Conservation (phyloP, 2,888 invertebrate genomes). For the Pterobdella sp. region DNA sequence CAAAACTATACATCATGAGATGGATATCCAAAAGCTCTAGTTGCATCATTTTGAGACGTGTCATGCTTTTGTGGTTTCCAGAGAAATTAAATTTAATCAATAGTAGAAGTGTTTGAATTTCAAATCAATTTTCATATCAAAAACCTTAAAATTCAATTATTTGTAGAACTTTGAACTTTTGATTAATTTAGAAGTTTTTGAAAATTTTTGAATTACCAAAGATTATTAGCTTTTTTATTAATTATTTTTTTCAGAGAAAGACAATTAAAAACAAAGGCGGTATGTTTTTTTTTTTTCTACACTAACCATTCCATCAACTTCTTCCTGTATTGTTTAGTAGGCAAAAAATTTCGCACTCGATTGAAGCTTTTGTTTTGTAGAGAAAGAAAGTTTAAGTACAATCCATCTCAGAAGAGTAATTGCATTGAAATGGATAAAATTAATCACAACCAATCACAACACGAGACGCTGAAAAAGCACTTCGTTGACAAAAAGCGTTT, state of each 20-base stretch:
- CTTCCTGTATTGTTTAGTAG: conserved; percentile 35
- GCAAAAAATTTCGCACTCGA: conserved; percentile 32
- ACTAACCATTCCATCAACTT: conserved; percentile 36
- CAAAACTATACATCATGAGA: no score
- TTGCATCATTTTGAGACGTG: no score
- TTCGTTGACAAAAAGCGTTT: not conserved
- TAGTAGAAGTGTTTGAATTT: no score
- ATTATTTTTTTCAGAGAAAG: not conserved
- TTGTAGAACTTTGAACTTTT: no score
- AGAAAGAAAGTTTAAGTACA: not conserved
- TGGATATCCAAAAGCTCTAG: no score
- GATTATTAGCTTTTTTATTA: no score
- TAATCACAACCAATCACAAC: not conserved
- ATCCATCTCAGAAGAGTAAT: not conserved
- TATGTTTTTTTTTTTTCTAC: conserved; percentile 35
- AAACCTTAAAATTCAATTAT: no score
- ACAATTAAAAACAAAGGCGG: conserved; percentile 23
- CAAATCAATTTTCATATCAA: no score
- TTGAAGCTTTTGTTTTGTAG: conserved; percentile 17
- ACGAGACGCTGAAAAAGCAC: not conserved
- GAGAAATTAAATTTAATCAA: no score
- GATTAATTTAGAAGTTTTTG: no score
- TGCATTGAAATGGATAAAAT: not conserved
- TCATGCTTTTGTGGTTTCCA: no score
- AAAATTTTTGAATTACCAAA: no score